Evolutionary conservation across 2,113 vertebrate species (phyloP), one percentile per base, ranked within the genome.

Genomic region (Isurus oxyrinchus): DNA sequence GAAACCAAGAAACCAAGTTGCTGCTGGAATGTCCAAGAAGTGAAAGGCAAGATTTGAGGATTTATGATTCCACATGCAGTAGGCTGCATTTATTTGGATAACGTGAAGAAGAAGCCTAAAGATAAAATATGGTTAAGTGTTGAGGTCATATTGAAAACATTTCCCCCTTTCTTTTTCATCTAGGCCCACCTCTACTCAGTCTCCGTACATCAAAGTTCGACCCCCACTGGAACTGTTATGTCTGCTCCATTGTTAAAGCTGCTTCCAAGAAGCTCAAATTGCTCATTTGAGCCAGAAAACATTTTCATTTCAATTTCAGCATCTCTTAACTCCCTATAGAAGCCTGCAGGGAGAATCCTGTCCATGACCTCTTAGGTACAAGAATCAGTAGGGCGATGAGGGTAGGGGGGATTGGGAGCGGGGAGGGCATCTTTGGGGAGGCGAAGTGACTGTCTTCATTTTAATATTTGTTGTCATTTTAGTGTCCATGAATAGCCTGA

Each of bases 1-100:
- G 67, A 97, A 91, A 79, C 97, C 97, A 44, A 97, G 67, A 93
- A 97, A 40, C 96, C 97, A 97, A 0, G 97, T 96, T 63, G 61
- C 96, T 79, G 94, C 63, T 3, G 97, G 96, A 27, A 97, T 67
- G 14, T 97, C 96, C 5, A 79, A 69, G 61, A 97, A 44, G 95
- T 84, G 76, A 84, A 97, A 97, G 2, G 84, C 96, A 90, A 97
- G 79, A 72, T 88, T 76, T 66, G 96, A 35, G 27, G 84, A 57
- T 63, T 86, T 88, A 53, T 97, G 96, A 57, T 87, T 53, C 97
- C 96, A 96, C 53, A 97, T 86, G 25, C 96, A 59, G 72, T 55
- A 57, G 72, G 96, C 96, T 0, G 23, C 96, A 16, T 94, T 95
- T 63, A 96, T 96, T 69, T 97, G 84, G 35, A 96, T 93, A 79